A percentile compares a stretch with the other conserved stretches of the same genome.
These are phyloP conservation scores for Rhabdornis inornatus DNA, from an alignment of 2,113 vertebrate genomes.

Conservation along the genomic window DNA sequence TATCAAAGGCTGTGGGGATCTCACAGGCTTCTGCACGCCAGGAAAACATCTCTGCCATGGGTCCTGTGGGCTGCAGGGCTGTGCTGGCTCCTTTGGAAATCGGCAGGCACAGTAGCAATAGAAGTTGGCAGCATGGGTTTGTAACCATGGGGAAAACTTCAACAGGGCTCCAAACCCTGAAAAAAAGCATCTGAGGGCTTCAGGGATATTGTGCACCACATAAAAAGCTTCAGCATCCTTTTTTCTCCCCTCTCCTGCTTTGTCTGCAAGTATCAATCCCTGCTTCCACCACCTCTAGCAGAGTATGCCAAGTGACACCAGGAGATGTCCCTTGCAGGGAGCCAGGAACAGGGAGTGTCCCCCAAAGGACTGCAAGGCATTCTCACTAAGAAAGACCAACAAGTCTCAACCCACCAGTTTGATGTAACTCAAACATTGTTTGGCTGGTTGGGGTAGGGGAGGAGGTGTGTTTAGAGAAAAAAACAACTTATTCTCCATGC, in stretches of 20 bases:
- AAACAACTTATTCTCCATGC: not conserved
- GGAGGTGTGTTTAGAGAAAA: not conserved
- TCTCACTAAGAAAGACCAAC: not conserved
- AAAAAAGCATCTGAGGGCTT: not conserved
- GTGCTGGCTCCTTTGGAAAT: not conserved
- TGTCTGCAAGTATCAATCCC: rapidly evolving
- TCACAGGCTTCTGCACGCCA: not conserved
- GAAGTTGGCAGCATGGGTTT: not conserved
- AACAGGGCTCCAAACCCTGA: not conserved
- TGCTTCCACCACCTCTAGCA: not conserved
- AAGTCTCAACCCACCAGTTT: not conserved
- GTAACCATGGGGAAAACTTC: not conserved
- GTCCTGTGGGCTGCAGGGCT: not conserved
- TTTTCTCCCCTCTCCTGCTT: not conserved
- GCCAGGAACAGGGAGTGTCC: not conserved
- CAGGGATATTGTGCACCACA: not conserved
- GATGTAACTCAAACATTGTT: not conserved
- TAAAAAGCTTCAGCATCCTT: not conserved
- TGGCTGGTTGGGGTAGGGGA: not conserved
- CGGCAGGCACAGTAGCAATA: not conserved
- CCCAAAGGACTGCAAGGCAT: not conserved
- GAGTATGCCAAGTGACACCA: not conserved
- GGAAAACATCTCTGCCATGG: not conserved
- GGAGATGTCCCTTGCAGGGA: not conserved
- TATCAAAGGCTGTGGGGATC: not conserved